Base-by-base conservation (phyloP, 2,888 invertebrate genomes). In the Heteromurus nitidus region DNA sequence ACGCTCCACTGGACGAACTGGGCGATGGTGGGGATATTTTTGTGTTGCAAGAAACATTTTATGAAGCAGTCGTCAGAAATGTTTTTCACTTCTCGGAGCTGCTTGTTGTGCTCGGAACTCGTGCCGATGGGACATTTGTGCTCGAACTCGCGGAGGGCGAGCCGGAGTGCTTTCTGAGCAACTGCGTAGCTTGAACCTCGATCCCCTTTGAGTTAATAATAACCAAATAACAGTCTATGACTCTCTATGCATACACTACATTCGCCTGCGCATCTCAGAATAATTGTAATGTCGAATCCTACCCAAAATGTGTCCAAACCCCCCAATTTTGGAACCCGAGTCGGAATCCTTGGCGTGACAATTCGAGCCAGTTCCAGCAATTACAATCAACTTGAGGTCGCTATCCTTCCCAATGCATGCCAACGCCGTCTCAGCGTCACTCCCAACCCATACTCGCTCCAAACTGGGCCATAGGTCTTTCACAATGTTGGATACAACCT, bases 281-380 rank as follows among this genome's bases (percentile, higher is more conserved):
- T 62, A 13, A 62, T 13, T 18, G 36, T 30, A 13, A 16, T 42
- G n/a, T n/a, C n/a, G 5, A 68, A 24, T 24, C 24, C 20, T 84
- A 82, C 87, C 87, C 1, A 87, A n/a, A 9, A 85, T 44, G 50
- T 87, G 86, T 3, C 87, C 87, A 80, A 83, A 82, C 11, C 87
- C 87, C 2, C 87, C 87, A 36, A 87, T 60, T 82, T 86, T 86
- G 0, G 72, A 65, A 24, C 62, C 65, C 11, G 55, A 44, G 20
- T 77, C 65, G 0, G 70, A 47, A 60, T 79, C 84, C 47, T 64
- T 79, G 31, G 84, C 87, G 28, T 82, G 85, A 28, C 79, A 83
- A 44, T 83, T 85, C 13, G 87, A 87, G 7, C 87, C 87, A 1
- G 87, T 86, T 42, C 87, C 87, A n/a, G 80, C 82, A 36, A 87